Base-by-base conservation (phyloP, 2,113 vertebrate species). In the Aspiorhynchus laticeps region DNA sequence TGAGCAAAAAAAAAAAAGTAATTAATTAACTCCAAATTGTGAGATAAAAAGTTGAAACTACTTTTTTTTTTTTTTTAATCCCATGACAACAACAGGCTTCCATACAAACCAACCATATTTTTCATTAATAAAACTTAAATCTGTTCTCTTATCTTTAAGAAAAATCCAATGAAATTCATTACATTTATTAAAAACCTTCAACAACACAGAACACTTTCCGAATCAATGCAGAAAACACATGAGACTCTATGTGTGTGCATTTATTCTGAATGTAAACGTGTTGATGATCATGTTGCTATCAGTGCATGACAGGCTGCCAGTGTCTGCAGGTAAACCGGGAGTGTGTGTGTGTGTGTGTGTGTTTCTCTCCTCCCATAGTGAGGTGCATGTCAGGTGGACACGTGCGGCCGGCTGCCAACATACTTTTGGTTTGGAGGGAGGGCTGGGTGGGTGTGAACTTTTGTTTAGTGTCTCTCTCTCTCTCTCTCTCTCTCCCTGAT, bases 361-460 rank as follows among this genome's bases (percentile, higher is more conserved):
- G 90, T 87, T 21, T 59, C 53, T 59, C 53, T 59, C 53, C 7
- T 59, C 53, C 53, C 53, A 59, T 59, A 59, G 90, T 53, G 90
- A 92, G 88, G 75, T 79, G 87, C 90, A 92, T 96, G 95, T 96
- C 97, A 99, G 98, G 98, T 99, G 97, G 97, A 99, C 94, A 89
- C 85, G 91, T 91, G 93, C 93, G 97, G 96, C 97, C 87, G 36
- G 0, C 87, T 96, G 97, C 97, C 97, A 99, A 97, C 83, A 97
- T 98, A 96, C 94, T 97, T 98, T 96, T 95, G 96, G 96, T 97
- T 96, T 94, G 93, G 94, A 98, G 97, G 97, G 97, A 97, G 97
- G 96, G 95, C 93, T 93, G 93, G 92, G 91, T 95, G 93, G 95
- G 95, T 94, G 95, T 97, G 97, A 95, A 96, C 94, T 94, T 94